Evolutionary conservation across 2,113 vertebrate genomes (phyloP).

Genomic region (Pyxicephalus adspersus): DNA sequence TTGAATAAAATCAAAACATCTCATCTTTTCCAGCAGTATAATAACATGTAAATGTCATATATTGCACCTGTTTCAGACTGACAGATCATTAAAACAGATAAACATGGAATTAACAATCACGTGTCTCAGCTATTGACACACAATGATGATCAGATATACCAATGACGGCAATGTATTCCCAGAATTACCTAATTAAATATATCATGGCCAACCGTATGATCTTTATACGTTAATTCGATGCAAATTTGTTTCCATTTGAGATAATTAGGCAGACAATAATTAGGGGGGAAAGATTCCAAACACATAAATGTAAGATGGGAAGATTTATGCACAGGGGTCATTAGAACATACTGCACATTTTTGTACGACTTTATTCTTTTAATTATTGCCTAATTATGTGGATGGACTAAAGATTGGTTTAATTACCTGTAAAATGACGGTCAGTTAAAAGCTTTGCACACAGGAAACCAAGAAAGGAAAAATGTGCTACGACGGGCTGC

Average conservation of each 20-base stretch:
- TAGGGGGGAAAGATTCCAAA: neutral
- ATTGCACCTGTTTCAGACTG: too few relatives aligned
- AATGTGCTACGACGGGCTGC: too few relatives aligned
- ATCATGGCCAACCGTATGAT: neutral
- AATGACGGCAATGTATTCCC: neutral
- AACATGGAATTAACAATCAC: neutral
- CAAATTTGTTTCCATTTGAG: neutral
- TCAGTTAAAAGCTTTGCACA: neutral
- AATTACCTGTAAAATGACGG: constrained; percentile 1
- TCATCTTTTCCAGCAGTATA: too few relatives aligned
- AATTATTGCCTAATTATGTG: neutral
- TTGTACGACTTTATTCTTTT: neutral
- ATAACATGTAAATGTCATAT: too few relatives aligned
- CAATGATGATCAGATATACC: neutral
- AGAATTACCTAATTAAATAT: neutral
- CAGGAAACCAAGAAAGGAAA: neutral
- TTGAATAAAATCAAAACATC: too few relatives aligned
- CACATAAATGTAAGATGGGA: neutral
- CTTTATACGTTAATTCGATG: neutral
- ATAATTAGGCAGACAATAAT: constrained; percentile 23
- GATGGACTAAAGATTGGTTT: neutral
- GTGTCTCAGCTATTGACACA: neutral
- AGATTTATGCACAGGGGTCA: neutral
- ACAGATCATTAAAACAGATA: neutral
- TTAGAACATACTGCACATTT: neutral